Base-by-base conservation (phyloP, 2,797 vertebrate species). In the Nyctalus aviator region DNA sequence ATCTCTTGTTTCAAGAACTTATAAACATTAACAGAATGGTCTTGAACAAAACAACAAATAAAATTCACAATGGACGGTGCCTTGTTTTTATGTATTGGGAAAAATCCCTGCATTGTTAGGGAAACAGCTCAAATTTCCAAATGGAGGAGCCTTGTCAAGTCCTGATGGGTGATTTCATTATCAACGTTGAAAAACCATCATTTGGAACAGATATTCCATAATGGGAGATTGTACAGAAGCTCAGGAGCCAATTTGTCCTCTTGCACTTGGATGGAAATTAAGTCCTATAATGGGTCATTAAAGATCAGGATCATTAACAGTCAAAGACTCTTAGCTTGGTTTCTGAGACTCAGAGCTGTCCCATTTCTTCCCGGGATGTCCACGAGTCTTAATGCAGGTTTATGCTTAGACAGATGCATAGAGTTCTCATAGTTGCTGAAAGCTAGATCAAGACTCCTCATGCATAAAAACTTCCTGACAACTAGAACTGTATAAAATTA, bases 1-100 rank as follows among this genome's bases (percentile, higher is more conserved):
- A 11, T 97, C 85, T 73, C 69, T 96, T 97, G 11, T 96, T 97
- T 95, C 76, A 18, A 93, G 96, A 95, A 75, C 59, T 78, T 44
- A 94, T 96, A 97, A 97, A 97, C 88, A 97, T 97, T 96, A 97
- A 87, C 93, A 96, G 92, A 97, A 87, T 87, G 97, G 81, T 96
- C 94, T 95, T 30, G 41, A 96, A 96, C 79, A 81, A 90, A 79
- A 94, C 82, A 95, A 95, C 77, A 96, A 91, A 91, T 78, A 84
- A 95, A 96, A 97, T 97, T 95, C 44, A 78, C 82, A 59, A 76
- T 91, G 96, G 91, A 96, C 4, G 48, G 32, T 68, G 25, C 44
- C 91, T 97, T 96, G 62, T 92, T 98, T 96, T 97, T 95, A 69
- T 76, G 23, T 92, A 79, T 88, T 95, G 95, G 89, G 78, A 96